Evolutionary conservation across 2,113 vertebrate species (phyloP).

Genomic region (Odontophorus gujanensis): DNA sequence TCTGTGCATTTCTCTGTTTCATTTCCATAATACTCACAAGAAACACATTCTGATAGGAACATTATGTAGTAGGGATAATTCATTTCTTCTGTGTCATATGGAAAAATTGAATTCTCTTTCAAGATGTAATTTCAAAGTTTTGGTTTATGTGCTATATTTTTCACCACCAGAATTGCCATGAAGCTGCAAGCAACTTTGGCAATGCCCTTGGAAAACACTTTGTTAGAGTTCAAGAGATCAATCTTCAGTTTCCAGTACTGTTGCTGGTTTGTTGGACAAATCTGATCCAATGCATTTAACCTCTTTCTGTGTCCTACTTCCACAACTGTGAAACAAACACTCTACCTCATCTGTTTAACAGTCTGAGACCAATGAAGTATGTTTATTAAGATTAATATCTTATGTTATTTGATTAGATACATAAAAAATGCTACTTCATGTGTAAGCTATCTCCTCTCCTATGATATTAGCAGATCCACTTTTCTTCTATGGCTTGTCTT

Average conservation of each 20-base stretch:
- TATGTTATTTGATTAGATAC: neutral
- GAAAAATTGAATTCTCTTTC: neutral
- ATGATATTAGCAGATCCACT: rapidly evolving
- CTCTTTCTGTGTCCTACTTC: neutral
- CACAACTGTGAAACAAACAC: neutral
- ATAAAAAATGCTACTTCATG: neutral
- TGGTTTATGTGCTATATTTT: neutral
- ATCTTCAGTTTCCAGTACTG: neutral
- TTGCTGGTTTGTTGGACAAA: neutral
- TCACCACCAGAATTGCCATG: neutral
- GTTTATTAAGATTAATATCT: neutral
- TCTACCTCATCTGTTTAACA: neutral
- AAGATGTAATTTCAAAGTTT: neutral
- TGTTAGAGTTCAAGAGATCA: neutral
- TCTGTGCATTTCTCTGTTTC: neutral
- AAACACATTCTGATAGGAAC: neutral
- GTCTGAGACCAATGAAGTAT: neutral
- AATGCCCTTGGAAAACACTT: neutral
- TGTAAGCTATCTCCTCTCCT: neutral
- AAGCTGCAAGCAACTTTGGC: neutral
- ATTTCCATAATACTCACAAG: neutral
- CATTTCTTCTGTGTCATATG: neutral
- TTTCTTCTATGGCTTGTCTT: neutral
- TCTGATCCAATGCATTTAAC: neutral
- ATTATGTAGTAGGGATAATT: neutral